These are phyloP conservation scores for Mythimna ferrago DNA, from an alignment of 2,888 invertebrate species.

Conservation along the genomic window DNA sequence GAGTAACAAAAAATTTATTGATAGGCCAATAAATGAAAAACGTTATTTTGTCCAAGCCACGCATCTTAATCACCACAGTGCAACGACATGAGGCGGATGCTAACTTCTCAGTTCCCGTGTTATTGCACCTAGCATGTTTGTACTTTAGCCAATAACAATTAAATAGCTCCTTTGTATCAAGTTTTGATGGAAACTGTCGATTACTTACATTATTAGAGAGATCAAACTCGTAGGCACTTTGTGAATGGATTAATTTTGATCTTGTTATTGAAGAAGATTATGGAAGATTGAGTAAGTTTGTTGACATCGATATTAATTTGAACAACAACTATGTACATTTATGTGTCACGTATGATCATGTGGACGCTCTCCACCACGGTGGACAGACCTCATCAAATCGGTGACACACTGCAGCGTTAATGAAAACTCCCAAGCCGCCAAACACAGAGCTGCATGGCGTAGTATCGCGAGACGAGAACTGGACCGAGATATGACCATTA, in stretches of 20 bases:
- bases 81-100: slow-evolving; percentile 56
- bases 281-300: neutral
- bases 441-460: no score
- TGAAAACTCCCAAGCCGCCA: no score
- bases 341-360: no score
- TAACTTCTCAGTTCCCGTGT: slow-evolving; percentile 62
- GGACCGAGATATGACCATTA: no score
- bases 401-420: no score
- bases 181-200: slow-evolving; percentile 64
- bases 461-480: no score
- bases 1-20: no score
- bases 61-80: slow-evolving; percentile 57
- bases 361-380: no score
- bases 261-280: neutral
- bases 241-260: slow-evolving; percentile 37
- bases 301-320: neutral
- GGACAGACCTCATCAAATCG: no score
- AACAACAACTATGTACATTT: no score
- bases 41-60: slow-evolving; percentile 15
- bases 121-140: slow-evolving; percentile 68
- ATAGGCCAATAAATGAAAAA: no score
- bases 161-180: slow-evolving; percentile 61
- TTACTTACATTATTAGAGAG: slow-evolving; percentile 43
- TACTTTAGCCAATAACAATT: slow-evolving; percentile 58
- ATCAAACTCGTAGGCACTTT: slow-evolving; percentile 34